Base-by-base conservation (phyloP, 2,888 invertebrate species). In the Gnatocerus cornutus region DNA sequence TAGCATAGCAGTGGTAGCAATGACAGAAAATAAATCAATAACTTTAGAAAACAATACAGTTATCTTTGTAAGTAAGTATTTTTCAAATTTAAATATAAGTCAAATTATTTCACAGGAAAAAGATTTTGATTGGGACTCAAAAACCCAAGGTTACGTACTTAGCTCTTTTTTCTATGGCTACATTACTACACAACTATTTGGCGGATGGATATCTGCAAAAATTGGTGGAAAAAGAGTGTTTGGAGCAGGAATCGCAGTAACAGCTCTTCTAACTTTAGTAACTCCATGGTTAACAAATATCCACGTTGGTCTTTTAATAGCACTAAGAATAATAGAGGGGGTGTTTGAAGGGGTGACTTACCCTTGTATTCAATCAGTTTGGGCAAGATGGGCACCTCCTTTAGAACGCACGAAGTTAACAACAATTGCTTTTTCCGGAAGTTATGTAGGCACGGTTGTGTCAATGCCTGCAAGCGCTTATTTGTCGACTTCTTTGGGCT, bases 161-260 rank as follows among this genome's bases (percentile, higher is more conserved):
- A 94, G 94, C 78, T 93, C 95, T 0, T 96, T 96, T 85, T 96
- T 96, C 87, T 95, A 95, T 80, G 96, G 96, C 0, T 96, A 96
- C 84, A 89, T 96, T 65, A 84, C 93, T 67, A 96, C 96, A 0
- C 96, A 94, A 84, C 86, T 96, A 41, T 88, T 93, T 0, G 96
- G 95, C 0, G 96, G 96, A 52, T 94, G 92, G 89, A 85, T 97
- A 56, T 93, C 95, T 1, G 90, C 92, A 76, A 90, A 90, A 82
- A 89, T 95, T 81, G 97, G 97, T 75, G 97, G 96, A 71, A 94
- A 94, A 87, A 89, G 91, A 77, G 90, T 94, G n/a, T 93, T 92
- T 82, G 94, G 93, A 29, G 84, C 90, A 71, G 95, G 95, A 10
- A 91, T 95, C 33, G 91, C 91, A 0, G 88, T 90, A 0, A 95